Evolutionary conservation across 1,140 invertebrate genomes (phyloP).

Genomic region (Drosophila arizonae): DNA sequence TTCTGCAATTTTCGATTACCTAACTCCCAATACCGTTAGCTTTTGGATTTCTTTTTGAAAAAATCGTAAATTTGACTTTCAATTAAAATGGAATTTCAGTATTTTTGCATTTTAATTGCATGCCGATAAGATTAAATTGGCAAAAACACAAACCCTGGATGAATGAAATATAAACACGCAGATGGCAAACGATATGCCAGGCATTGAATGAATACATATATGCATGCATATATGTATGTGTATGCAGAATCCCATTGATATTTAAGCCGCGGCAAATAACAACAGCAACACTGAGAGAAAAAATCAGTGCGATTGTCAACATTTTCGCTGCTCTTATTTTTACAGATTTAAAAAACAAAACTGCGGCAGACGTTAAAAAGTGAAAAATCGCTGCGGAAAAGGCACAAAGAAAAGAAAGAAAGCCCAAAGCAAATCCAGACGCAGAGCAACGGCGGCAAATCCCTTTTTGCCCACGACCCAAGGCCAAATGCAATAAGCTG

Average conservation of each 20-base stretch:
- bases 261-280: slow-evolving; percentile 63
- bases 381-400: slow-evolving; percentile 47
- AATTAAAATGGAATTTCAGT: slow-evolving; percentile 52
- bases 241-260: slow-evolving; percentile 57
- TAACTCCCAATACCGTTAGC: too few relatives aligned
- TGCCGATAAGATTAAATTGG: slow-evolving; percentile 63
- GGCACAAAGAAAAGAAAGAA: not conserved
- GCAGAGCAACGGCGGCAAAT: slow-evolving; percentile 9
- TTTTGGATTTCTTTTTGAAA: too few relatives aligned
- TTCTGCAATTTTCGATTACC: too few relatives aligned
- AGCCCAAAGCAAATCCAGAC: slow-evolving; percentile 14
- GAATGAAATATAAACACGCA: slow-evolving; percentile 64
- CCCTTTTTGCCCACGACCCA: slow-evolving; percentile 23
- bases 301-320: slow-evolving; percentile 51
- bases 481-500: slow-evolving; percentile 75
- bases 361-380: slow-evolving; percentile 67
- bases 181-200: slow-evolving; percentile 41
- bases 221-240: not conserved
- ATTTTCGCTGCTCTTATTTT: slow-evolving; percentile 68
- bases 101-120: slow-evolving; percentile 78
- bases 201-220: not conserved
- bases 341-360: slow-evolving; percentile 65
- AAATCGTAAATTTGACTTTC: slow-evolving; percentile 35
- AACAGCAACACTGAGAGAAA: slow-evolving; percentile 21
- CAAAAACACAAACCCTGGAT: slow-evolving; percentile 37